phyloP scores from a whole-genome alignment of 1,140 invertebrate genomes.

The Sminthurinus signatus region DNA sequence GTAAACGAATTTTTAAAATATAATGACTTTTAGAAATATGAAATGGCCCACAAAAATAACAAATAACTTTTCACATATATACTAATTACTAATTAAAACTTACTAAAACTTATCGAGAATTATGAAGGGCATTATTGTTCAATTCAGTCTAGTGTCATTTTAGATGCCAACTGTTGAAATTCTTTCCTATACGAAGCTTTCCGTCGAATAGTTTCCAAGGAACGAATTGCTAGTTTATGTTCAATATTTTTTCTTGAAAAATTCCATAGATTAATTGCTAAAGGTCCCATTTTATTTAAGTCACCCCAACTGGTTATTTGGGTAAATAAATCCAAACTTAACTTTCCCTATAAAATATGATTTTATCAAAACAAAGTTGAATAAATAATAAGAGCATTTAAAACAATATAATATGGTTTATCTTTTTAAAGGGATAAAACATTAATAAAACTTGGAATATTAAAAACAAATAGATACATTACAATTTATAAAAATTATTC shows the following conservation, averaged over 20 bases:
- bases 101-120: no score
- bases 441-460: no score
- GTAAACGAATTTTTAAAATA: no score
- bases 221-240: conserved; percentile 15
- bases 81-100: no score
- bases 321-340: conserved; percentile 34
- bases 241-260: conserved; percentile 33
- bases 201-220: conserved; percentile 21
- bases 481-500: no score
- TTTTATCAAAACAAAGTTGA: neutral
- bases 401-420: neutral
- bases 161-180: conserved; percentile 18
- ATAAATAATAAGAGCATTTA: neutral
- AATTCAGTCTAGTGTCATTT: conserved; percentile 22
- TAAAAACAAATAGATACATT: no score
- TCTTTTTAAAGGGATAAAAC: neutral
- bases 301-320: conserved; percentile 35
- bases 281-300: conserved; percentile 26
- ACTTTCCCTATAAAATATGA: conserved; percentile 18
- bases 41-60: no score
- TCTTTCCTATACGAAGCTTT: conserved; percentile 12
- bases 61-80: no score
- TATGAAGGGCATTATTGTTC: no score
- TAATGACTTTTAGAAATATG: no score
- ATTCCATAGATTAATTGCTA: conserved; percentile 35